Evolutionary conservation across 35 echinoderm and acorn worm species (phyloP).

Genomic region (Holothuria glaberrima): DNA sequence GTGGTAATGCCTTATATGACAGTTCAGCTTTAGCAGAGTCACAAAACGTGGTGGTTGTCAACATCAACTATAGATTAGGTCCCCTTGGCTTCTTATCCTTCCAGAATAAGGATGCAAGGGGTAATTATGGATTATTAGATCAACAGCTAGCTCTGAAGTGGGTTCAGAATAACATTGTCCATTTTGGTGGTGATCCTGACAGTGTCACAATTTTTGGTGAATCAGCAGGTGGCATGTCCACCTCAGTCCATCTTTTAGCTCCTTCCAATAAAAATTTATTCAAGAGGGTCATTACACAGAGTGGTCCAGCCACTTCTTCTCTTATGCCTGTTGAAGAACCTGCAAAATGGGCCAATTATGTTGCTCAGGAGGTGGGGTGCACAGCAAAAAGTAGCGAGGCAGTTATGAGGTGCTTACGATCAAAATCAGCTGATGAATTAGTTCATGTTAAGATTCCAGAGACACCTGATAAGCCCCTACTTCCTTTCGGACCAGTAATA

Average conservation of each 20-base stretch:
- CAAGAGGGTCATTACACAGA: constrained; percentile 74
- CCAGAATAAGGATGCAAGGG: constrained; percentile 62
- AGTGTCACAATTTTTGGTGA: constrained; percentile 85
- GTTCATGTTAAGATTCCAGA: constrained; percentile 44
- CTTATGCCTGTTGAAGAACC: constrained; percentile 67
- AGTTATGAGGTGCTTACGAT: constrained; percentile 69
- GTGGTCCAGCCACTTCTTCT: constrained; percentile 66
- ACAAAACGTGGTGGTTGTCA: constrained; percentile 88
- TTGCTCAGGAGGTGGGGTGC: constrained; percentile 72
- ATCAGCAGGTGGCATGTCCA: constrained; percentile 81
- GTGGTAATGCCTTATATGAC: constrained; percentile 75
- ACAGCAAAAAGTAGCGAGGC: constrained; percentile 5
- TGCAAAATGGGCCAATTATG: constrained; percentile 56
- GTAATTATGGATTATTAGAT: constrained; percentile 92
- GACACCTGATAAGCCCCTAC: constrained; percentile 38
- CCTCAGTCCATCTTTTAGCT: constrained; percentile 66
- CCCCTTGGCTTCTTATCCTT: constrained; percentile 84
- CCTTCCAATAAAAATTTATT: constrained; percentile 66
- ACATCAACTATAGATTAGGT: constrained; percentile 86
- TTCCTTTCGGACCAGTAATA: constrained; percentile 83
- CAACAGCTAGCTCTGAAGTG: constrained; percentile 79
- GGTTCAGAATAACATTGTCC: constrained; percentile 81
- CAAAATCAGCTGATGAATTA: constrained; percentile 80
- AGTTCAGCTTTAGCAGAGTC: constrained; percentile 73
- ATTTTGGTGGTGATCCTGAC: constrained; percentile 83